These are phyloP conservation scores for Euura saliciscinereae DNA, from an alignment of 1,140 invertebrate species.

Conservation along the genomic window DNA sequence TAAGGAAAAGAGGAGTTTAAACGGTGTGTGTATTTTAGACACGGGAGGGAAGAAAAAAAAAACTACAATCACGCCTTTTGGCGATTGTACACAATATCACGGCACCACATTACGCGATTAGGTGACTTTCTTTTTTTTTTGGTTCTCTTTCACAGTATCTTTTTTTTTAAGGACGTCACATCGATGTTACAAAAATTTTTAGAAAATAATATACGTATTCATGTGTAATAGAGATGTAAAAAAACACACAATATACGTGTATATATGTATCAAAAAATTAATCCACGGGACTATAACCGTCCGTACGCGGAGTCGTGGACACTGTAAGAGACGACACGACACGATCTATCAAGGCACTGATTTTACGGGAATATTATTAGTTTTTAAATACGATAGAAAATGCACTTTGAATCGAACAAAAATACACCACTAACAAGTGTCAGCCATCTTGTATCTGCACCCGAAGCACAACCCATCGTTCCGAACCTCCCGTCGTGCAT, in stretches of 20 bases:
- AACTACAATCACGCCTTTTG: background rate
- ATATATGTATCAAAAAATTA: too few relatives aligned
- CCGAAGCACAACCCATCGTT: constrained; percentile 36
- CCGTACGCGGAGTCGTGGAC: background rate
- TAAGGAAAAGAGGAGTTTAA: too few relatives aligned
- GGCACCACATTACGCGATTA: constrained; percentile 21
- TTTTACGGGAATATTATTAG: constrained; percentile 20
- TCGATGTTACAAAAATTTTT: too few relatives aligned
- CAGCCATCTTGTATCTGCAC: constrained; percentile 52
- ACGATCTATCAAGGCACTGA: constrained; percentile 30
- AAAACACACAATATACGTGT: too few relatives aligned
- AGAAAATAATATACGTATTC: too few relatives aligned
- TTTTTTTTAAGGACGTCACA: too few relatives aligned
- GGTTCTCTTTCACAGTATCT: background rate
- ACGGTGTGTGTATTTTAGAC: too few relatives aligned
- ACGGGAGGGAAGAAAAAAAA: too few relatives aligned
- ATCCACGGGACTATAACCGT: too few relatives aligned
- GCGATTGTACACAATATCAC: constrained; percentile 10
- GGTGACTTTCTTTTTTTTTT: background rate
- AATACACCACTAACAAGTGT: constrained; percentile 57
- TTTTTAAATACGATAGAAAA: constrained; percentile 25
- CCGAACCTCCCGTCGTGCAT: constrained; percentile 40
- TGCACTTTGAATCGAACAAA: constrained; percentile 42
- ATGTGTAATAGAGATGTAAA: too few relatives aligned
- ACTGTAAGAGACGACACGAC: too few relatives aligned